Conservation (phyloP, 2,113 vertebrate species). For the Vimba vimba region DNA sequence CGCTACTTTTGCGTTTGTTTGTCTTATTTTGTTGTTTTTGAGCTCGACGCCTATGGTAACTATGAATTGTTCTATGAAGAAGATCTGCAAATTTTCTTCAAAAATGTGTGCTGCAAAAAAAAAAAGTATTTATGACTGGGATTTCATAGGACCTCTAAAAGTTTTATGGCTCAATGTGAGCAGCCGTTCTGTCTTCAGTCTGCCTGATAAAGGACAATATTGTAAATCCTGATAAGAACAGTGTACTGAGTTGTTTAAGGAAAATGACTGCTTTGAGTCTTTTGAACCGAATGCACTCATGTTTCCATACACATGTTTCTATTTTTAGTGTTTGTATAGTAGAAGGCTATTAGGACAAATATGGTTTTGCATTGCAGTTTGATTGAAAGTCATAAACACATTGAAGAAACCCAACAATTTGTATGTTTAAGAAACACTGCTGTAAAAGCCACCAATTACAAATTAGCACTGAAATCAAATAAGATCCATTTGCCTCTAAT, state of each 20-base stretch:
- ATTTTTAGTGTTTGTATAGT: background rate
- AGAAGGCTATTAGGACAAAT: background rate
- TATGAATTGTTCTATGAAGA: no score
- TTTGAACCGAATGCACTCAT: background rate
- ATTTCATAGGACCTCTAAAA: background rate
- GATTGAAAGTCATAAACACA: background rate
- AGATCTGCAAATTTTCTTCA: no score
- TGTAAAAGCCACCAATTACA: no score
- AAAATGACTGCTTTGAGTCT: background rate
- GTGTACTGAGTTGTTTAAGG: slow-evolving; percentile 19
- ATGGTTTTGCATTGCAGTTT: background rate
- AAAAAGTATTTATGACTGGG: background rate
- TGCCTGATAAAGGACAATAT: slow-evolving; percentile 15
- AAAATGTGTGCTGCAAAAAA: background rate
- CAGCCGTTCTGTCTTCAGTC: slow-evolving; percentile 8
- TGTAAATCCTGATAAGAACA: background rate
- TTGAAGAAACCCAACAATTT: background rate
- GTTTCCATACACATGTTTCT: slow-evolving; percentile 6
- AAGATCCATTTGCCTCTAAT: slow-evolving; percentile 7
- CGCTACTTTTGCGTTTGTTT: no score
- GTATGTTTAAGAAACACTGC: background rate
- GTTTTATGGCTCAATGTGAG: background rate
- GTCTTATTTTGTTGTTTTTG: no score
- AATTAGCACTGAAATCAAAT: background rate
- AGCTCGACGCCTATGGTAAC: no score